Conservation (phyloP, 1,140 invertebrate species). For the Drosophila willistoni region DNA sequence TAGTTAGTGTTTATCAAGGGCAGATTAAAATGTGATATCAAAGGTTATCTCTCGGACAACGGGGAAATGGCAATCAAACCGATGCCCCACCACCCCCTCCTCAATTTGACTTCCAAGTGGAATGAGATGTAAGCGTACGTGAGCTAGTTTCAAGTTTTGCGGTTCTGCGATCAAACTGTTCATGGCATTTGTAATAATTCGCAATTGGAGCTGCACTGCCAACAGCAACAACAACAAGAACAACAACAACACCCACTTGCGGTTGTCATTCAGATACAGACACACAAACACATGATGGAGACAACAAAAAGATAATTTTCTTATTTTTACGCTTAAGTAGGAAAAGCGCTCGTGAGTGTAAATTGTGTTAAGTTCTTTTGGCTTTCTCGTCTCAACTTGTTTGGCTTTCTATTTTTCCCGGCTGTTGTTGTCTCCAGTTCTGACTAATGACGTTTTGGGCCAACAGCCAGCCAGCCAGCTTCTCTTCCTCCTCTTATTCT, state of each 20-base stretch:
- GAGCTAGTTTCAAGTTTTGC: conserved; percentile 61
- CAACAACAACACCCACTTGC: conserved; percentile 64
- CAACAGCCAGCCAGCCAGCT: conserved; percentile 25
- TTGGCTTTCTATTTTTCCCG: conserved; percentile 70
- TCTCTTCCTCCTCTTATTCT: conserved; percentile 17
- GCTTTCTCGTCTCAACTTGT: conserved; percentile 58
- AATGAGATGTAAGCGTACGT: conserved; percentile 44
- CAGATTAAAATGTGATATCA: not conserved
- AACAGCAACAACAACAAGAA: conserved; percentile 5
- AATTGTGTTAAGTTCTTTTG: conserved; percentile 80
- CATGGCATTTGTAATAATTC: conserved; percentile 58
- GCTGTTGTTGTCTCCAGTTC: conserved; percentile 50
- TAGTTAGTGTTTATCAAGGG: not conserved
- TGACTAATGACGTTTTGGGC: conserved; percentile 71
- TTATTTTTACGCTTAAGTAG: conserved; percentile 67
- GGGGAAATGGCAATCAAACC: not conserved
- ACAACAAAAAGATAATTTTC: conserved; percentile 50
- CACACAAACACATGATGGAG: conserved; percentile 4
- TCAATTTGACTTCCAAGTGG: not conserved
- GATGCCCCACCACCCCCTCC: not conserved
- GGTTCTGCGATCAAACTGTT: conserved; percentile 43
- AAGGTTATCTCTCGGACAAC: not conserved
- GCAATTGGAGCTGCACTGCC: conserved; percentile 68
- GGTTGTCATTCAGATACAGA: conserved; percentile 58
- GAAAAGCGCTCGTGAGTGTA: conserved; percentile 78